Evolutionary conservation across 1,140 invertebrate species (phyloP), one percentile per base, ranked within the genome.

Genomic region (Lanistes nyassanus): DNA sequence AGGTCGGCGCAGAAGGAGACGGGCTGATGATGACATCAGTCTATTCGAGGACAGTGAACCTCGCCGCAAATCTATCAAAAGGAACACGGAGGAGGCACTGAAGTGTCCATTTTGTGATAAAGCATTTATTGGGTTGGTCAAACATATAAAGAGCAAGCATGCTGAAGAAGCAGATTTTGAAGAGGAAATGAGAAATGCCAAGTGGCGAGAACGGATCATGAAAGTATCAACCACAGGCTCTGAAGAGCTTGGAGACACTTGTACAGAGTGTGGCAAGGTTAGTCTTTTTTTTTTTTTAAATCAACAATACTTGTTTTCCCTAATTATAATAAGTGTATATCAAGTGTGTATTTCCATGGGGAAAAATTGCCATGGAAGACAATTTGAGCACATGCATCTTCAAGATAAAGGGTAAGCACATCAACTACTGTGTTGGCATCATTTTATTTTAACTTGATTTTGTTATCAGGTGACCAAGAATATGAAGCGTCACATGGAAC

Each of bases 41-140:
- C 70, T 87, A 29, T 87, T 87, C 83, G 84, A 87, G 74, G 86
- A 87, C 67, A 78, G 80, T 66, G 86, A 86, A 64, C 82, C 82
- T 34, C 82, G 83, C 51, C 80, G 85, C 31, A 83, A 85, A 66
- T 82, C 83, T 65, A 82, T 86, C 39, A 83, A 83, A 29, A 77
- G 85, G 62, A 87, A 87, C 68, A 84, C 85, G 39, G 86, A 87
- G 42, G 86, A 87, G 75, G 86, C 86, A 47, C 70, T 87, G 51
- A 87, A 87, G 75, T 87, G 86, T 81, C 86, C 86, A 65, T 87
- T 87, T 74, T 87, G 86, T 81, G 86, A 87, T 60, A 85, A 85
- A 70, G 85, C 86, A 31, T 87, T 87, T 76, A 87, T 87, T 78
- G 86, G 86, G 47, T 71, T 87, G 39, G 86, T 87, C 11, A 87